Conservation (phyloP, 2,113 vertebrate species). For the Apus apus region DNA sequence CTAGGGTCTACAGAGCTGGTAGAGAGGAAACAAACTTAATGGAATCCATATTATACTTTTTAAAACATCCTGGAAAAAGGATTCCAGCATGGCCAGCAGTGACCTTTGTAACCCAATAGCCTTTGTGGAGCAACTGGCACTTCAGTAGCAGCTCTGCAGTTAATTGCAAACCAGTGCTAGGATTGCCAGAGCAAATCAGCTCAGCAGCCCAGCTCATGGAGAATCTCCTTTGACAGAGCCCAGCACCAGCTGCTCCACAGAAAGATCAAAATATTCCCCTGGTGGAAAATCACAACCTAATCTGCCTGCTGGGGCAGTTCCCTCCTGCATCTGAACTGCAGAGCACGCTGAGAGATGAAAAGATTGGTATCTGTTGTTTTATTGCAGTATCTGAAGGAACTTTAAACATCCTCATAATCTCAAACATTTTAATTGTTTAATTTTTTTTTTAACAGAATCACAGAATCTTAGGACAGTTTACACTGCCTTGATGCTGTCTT, state of each 20-base stretch:
- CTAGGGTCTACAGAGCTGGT: not conserved
- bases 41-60: not conserved
- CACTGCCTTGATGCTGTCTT: not conserved
- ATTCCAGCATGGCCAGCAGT: not conserved
- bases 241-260: constrained; percentile 23
- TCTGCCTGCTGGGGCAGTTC: not conserved
- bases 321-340: not conserved
- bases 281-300: not conserved
- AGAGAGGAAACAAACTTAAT: constrained; percentile 11
- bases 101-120: not conserved
- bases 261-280: constrained; percentile 16
- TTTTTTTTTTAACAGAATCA: not conserved
- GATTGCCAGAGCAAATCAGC: constrained; percentile 14
- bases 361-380: constrained; percentile 17
- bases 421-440: not conserved
- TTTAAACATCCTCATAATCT: not conserved
- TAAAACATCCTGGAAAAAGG: not conserved
- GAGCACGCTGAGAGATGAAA: not conserved
- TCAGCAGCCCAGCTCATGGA: not conserved
- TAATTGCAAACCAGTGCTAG: not conserved
- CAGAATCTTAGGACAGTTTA: no score
- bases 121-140: constrained; percentile 1
- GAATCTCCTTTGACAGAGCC: not conserved
- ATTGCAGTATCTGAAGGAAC: constrained; percentile 22
- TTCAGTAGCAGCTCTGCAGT: not conserved